Percentiles rank a stretch among this genome's conserved stretches.
Conservation (phyloP, 2,888 invertebrate species). For the Fissipunctia ypsillon region DNA sequence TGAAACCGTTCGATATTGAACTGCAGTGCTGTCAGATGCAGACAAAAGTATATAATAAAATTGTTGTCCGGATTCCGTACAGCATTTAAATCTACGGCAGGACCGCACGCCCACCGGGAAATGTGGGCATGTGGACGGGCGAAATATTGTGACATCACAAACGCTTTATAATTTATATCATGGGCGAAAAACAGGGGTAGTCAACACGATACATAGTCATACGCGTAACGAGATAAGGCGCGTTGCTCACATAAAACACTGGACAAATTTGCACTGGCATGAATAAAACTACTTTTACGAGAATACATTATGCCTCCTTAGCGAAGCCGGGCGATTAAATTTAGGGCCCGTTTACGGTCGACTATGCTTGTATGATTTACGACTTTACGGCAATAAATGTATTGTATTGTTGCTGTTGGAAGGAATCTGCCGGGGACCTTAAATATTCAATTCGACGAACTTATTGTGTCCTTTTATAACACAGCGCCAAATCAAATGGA, state of each 20-base stretch:
- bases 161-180: conserved; percentile 48
- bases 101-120: conserved; percentile 34
- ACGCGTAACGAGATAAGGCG: conserved; percentile 52
- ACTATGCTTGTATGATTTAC: conserved; percentile 76
- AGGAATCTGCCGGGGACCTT: conserved; percentile 61
- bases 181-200: conserved; percentile 41
- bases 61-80: conserved; percentile 32
- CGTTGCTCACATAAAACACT: conserved; percentile 56
- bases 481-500: conserved; percentile 38
- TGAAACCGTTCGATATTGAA: conserved; percentile 36
- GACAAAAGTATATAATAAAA: conserved; percentile 35
- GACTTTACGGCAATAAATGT: conserved; percentile 71
- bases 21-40: conserved; percentile 41
- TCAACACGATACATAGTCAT: conserved; percentile 37
- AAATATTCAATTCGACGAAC: conserved; percentile 47
- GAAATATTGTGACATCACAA: conserved; percentile 55
- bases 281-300: conserved; percentile 76
- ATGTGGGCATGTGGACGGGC: conserved; percentile 27
- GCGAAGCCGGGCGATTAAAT: conserved; percentile 75
- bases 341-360: conserved; percentile 75
- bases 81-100: conserved; percentile 38
- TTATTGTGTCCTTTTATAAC: conserved; percentile 35
- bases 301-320: conserved; percentile 69
- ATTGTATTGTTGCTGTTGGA: conserved; percentile 66
- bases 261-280: conserved; percentile 68